A percentile compares a stretch with the other conserved stretches of the same genome.
Conservation (phyloP, 1,140 invertebrate genomes). For the Lepidurus arcticus region DNA sequence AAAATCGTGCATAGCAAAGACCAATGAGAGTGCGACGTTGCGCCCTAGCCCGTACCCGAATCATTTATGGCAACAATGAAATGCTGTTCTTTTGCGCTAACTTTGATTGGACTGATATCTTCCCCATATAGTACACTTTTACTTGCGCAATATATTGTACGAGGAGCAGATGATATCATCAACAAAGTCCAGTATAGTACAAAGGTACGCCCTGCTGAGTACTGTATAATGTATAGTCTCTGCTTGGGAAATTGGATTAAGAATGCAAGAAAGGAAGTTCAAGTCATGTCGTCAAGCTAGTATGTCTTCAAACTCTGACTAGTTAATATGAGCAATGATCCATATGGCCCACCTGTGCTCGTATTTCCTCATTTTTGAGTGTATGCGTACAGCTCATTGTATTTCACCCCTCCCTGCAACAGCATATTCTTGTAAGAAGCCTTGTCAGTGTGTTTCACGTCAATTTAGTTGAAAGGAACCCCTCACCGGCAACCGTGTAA, state of each 20-base stretch:
- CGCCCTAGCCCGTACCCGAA: no score
- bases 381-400: background rate
- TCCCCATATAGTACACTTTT: no score
- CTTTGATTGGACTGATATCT: no score
- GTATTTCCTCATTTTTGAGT: background rate
- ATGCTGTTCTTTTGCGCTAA: no score
- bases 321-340: conserved; percentile 3
- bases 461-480: conserved; percentile 11
- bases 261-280: conserved; percentile 1
- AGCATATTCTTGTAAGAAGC: conserved; percentile 19
- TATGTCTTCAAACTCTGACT: background rate
- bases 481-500: conserved; percentile 14
- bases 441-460: conserved; percentile 12
- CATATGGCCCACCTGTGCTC: background rate
- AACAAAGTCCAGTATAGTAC: background rate
- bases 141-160: no score
- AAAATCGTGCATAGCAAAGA: no score
- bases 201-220: background rate
- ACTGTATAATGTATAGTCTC: background rate
- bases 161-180: no score
- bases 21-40: no score
- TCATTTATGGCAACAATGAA: no score
- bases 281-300: background rate
- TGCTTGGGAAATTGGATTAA: background rate
- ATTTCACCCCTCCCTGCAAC: background rate